phyloP scores from a whole-genome alignment of 2,888 invertebrate species.

The Trissolcus japonicus region DNA sequence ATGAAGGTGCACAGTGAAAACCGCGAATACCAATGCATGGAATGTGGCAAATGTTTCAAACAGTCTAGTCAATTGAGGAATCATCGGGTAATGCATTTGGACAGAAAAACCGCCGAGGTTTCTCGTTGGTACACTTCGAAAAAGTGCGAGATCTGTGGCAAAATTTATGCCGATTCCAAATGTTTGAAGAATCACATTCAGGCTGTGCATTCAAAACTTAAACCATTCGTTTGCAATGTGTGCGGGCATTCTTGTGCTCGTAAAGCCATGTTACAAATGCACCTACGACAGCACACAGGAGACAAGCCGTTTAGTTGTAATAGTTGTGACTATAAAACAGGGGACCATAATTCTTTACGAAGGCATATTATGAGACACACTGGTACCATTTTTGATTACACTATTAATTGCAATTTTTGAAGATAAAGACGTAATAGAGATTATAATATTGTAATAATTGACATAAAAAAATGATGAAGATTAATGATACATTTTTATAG shows the following conservation, averaged over 20 bases:
- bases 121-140: conserved; percentile 79
- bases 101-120: conserved; percentile 71
- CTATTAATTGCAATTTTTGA: too few relatives aligned
- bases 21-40: conserved; percentile 77
- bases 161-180: conserved; percentile 83
- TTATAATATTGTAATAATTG: too few relatives aligned
- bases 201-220: conserved; percentile 84
- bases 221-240: conserved; percentile 85
- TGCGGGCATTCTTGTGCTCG: conserved; percentile 85
- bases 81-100: conserved; percentile 79
- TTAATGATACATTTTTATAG: conserved; percentile 63
- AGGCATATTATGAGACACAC: conserved; percentile 82
- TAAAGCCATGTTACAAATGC: conserved; percentile 84
- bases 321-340: conserved; percentile 82
- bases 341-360: conserved; percentile 86
- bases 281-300: conserved; percentile 86
- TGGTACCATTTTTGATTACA: conserved; percentile 65
- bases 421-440: too few relatives aligned
- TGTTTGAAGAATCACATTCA: conserved; percentile 83
- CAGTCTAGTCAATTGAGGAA: conserved; percentile 81
- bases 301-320: conserved; percentile 87
- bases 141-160: conserved; percentile 81
- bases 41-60: conserved; percentile 81
- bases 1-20: conserved; percentile 80
- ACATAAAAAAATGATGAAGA: too few relatives aligned